phyloP scores from a whole-genome alignment of 2,888 invertebrate species.

The Euzophera pinguis region DNA sequence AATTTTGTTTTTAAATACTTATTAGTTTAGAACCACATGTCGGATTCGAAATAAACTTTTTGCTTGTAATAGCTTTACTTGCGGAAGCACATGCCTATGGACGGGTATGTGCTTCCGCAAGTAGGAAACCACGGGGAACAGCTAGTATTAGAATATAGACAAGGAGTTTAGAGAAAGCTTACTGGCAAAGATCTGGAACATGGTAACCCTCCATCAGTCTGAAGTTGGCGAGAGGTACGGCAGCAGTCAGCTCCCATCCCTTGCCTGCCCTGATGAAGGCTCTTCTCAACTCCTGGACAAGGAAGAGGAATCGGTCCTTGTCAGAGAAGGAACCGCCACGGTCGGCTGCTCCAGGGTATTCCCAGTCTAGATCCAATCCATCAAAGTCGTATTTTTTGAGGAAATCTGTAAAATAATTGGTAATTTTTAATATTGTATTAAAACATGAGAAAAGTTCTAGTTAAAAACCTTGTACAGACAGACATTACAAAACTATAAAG shows the following conservation, averaged over 20 bases:
- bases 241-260: slow-evolving; percentile 94
- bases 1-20: too few relatives aligned
- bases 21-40: too few relatives aligned
- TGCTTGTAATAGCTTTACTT: too few relatives aligned
- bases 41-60: too few relatives aligned
- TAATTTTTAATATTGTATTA: too few relatives aligned
- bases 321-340: slow-evolving; percentile 91
- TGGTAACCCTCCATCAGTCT: slow-evolving; percentile 93
- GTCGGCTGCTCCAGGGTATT: slow-evolving; percentile 93
- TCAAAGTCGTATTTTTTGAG: slow-evolving; percentile 89
- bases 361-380: slow-evolving; percentile 94
- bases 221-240: slow-evolving; percentile 93
- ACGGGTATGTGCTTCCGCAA: too few relatives aligned
- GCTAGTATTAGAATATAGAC: too few relatives aligned
- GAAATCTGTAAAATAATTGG: slow-evolving; percentile 79
- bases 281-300: slow-evolving; percentile 88
- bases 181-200: slow-evolving; percentile 93
- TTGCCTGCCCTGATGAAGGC: slow-evolving; percentile 87
- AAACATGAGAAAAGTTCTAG: too few relatives aligned
- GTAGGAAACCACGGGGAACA: too few relatives aligned
- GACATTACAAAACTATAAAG: too few relatives aligned
- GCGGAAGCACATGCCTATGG: too few relatives aligned
- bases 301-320: slow-evolving; percentile 89
- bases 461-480: too few relatives aligned
- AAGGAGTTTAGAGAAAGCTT: slow-evolving; percentile 47